Percentiles rank a stretch among this genome's conserved stretches.
Evolutionary conservation across 2,113 vertebrate genomes (phyloP).

Genomic region (Ibidorhyncha struthersii): DNA sequence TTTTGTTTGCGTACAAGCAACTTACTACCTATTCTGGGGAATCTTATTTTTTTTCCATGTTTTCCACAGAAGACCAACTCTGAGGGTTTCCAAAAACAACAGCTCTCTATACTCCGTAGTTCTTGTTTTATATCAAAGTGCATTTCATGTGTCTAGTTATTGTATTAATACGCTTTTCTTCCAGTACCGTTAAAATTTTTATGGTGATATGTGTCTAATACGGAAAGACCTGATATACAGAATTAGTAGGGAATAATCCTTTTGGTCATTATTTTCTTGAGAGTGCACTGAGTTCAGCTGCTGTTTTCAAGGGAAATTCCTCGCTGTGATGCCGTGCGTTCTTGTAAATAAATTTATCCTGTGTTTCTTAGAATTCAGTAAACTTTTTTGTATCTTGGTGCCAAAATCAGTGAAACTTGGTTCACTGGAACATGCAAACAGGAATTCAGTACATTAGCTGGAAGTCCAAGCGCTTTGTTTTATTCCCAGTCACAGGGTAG

Average conservation of each 20-base stretch:
- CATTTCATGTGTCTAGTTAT: neutral
- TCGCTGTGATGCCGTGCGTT: neutral
- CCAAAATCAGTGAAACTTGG: conserved; percentile 18
- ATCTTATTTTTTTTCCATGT: neutral
- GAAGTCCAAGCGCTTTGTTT: neutral
- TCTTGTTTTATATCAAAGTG: neutral
- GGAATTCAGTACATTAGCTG: neutral
- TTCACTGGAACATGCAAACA: neutral
- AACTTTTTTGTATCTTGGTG: neutral
- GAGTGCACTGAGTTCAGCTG: neutral
- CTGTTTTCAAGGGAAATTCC: conserved; percentile 31
- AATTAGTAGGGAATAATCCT: neutral
- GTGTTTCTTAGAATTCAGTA: conserved; percentile 18
- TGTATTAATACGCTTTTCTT: neutral
- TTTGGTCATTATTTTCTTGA: neutral
- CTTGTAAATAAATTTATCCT: conserved; percentile 36
- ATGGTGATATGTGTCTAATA: neutral
- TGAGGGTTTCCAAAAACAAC: neutral
- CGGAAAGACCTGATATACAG: neutral
- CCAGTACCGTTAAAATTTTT: neutral
- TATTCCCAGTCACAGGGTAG: neutral
- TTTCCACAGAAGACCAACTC: neutral
- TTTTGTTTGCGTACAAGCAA: conserved; percentile 34
- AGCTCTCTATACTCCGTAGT: neutral
- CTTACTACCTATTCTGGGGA: neutral